Evolutionary conservation across 1,140 invertebrate genomes (phyloP), one percentile per base, ranked within the genome.

Genomic region (Watersipora subatra): DNA sequence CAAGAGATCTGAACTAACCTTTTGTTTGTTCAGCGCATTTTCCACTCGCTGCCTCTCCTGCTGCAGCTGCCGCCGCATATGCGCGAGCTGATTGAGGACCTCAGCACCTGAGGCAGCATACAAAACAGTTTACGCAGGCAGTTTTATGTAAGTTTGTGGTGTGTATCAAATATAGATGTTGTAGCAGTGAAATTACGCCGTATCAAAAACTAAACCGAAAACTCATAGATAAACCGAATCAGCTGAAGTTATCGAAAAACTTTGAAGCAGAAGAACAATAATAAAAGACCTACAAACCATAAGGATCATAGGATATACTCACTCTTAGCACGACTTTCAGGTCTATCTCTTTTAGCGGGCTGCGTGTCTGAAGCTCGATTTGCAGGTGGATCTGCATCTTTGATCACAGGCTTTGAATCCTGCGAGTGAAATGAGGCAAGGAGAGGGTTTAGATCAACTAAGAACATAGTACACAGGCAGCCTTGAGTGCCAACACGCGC

Each of bases 41-140:
- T 79, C 76, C 28, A 79, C 76, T 61, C 75, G 59, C 59, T 65
- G 66, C 28, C 77, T 65, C 64, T 79, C 77, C 72, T 69, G 74
- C 65, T 75, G 72, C 25, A 79, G 57, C 67, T 78, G 75, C 55
- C 71, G 68, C 65, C 73, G 74, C 75, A 79, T 77, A 22, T 66
- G 64, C 7, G 76, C 75, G 61, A 79, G 67, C 67, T 78, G 75
- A 58, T 73, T 75, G 2, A 79, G 69, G 3, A 78, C 75, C 68
- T 76, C 75, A 28, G 76, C 75, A 74, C 77, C 76, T 77, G 61
- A n/a, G 69, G 61, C n/a, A n/a, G n/a, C n/a, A n/a, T n/a, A n/a
- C n/a, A n/a, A n/a, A n/a, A n/a, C n/a, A n/a, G n/a, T n/a, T n/a
- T n/a, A n/a, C n/a, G n/a, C n/a, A n/a, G n/a, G n/a, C n/a, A n/a